A percentile compares a stretch with the other conserved stretches of the same genome.
These are phyloP conservation scores for Acheta domesticus DNA, from an alignment of 2,888 invertebrate species.

Conservation along the genomic window DNA sequence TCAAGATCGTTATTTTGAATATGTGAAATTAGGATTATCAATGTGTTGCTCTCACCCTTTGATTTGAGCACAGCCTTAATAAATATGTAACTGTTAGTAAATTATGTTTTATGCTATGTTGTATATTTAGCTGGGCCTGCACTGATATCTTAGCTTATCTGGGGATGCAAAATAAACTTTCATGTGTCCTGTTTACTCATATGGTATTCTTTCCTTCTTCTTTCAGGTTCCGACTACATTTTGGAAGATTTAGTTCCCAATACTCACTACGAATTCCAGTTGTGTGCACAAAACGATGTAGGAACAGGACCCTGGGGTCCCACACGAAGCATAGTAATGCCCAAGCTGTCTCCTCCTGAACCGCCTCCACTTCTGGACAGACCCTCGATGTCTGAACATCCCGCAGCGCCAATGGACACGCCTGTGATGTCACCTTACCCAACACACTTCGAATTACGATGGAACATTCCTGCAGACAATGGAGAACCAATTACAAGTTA, in stretches of 20 bases:
- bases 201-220: constrained; percentile 24
- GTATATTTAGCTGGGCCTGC: no score
- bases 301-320: constrained; percentile 74
- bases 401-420: constrained; percentile 48
- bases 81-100: no score
- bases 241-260: constrained; percentile 75
- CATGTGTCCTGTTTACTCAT: neutral
- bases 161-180: no score
- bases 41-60: no score
- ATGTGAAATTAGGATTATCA: no score
- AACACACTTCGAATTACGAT: constrained; percentile 75
- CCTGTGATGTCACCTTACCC: constrained; percentile 63
- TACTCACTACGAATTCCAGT: constrained; percentile 75
- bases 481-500: constrained; percentile 85
- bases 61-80: no score
- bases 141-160: no score
- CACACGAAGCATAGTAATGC: constrained; percentile 65
- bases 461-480: constrained; percentile 84
- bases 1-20: no score
- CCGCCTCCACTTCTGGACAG: constrained; percentile 60
- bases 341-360: constrained; percentile 71
- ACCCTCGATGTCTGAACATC: constrained; percentile 43
- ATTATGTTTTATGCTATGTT: no score
- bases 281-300: constrained; percentile 80
- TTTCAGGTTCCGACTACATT: constrained; percentile 68